phyloP scores from a whole-genome alignment of 2,113 vertebrate species.

The Mesoclemmys tuberculata region DNA sequence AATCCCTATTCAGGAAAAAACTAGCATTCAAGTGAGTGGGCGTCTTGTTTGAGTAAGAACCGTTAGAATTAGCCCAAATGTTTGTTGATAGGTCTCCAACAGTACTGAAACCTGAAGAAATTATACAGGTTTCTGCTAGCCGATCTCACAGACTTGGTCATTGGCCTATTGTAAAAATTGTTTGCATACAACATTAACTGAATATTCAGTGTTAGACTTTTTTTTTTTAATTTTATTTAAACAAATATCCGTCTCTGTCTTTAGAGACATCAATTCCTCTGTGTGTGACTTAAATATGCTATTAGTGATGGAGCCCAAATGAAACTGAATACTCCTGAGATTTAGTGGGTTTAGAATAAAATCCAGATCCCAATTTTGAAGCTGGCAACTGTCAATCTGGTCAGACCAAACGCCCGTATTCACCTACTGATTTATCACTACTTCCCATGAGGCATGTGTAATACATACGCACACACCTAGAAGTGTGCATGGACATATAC shows the following conservation, averaged over 20 bases:
- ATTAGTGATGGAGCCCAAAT: not conserved
- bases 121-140: not conserved
- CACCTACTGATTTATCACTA: rapidly evolving
- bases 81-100: rapidly evolving
- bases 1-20: not conserved
- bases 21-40: not conserved
- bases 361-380: not conserved
- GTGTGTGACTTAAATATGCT: not conserved
- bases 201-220: not conserved
- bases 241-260: not conserved
- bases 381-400: not conserved
- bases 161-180: not conserved
- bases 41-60: not conserved
- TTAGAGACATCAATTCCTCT: not conserved
- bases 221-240: not conserved
- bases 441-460: rapidly evolving
- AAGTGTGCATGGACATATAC: not conserved
- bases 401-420: not conserved
- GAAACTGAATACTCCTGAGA: not conserved
- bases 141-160: not conserved
- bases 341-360: not conserved
- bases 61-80: not conserved
- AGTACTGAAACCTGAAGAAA: not conserved
- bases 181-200: not conserved
- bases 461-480: not conserved